Conservation (phyloP, 2,888 invertebrate genomes). For the Spilarctia lutea region DNA sequence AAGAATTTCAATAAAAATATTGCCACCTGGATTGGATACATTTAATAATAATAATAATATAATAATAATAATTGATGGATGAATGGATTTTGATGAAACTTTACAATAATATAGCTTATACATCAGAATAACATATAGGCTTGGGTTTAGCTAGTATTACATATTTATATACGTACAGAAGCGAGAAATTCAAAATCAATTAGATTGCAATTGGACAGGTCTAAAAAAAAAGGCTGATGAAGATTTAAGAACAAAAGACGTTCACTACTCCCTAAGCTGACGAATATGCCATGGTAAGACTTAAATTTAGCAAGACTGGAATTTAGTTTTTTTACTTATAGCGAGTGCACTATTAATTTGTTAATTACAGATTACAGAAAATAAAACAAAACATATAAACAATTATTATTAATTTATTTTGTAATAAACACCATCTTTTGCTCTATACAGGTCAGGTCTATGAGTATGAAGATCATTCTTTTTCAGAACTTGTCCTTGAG, state of each 20-base stretch:
- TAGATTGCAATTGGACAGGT: no score
- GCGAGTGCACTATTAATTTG: neutral
- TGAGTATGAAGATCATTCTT: constrained; percentile 43
- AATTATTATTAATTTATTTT: constrained; percentile 11
- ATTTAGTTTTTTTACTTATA: neutral
- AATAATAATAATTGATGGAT: no score
- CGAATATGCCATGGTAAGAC: neutral
- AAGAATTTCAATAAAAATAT: neutral
- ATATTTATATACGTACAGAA: neutral
- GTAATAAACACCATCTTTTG: constrained; percentile 21
- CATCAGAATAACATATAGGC: no score
- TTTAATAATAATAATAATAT: neutral
- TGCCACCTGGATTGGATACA: neutral
- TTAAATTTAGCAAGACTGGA: neutral
- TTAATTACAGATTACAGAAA: neutral
- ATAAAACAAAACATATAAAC: neutral
- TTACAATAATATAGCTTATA: no score
- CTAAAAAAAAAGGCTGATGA: no score
- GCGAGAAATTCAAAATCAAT: no score
- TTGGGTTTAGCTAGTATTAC: no score
- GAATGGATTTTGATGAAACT: no score
- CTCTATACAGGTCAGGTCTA: constrained; percentile 27
- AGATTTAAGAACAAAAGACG: no score
- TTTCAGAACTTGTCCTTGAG: constrained; percentile 27
- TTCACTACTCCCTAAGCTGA: no score